Conservation (phyloP, 2,888 invertebrate genomes). For the Pheosia tremula region DNA sequence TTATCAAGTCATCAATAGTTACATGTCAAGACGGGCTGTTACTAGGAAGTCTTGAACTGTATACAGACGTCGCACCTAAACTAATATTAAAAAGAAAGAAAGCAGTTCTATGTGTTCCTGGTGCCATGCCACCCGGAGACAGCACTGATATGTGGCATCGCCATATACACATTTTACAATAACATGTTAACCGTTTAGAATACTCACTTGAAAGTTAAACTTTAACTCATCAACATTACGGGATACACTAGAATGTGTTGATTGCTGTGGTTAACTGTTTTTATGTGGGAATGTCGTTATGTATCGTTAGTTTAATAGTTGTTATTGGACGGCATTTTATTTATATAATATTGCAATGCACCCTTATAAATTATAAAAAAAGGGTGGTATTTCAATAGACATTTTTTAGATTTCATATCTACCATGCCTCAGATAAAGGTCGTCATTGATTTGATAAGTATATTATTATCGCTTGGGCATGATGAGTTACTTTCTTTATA, state of each 20-base stretch:
- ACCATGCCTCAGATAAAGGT: no score
- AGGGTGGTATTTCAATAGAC: no score
- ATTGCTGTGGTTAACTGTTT: background rate
- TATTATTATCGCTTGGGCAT: no score
- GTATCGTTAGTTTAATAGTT: background rate
- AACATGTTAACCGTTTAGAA: background rate
- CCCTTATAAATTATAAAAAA: no score
- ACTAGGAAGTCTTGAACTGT: background rate
- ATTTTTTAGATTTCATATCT: no score
- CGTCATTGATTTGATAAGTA: no score
- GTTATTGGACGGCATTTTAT: no score
- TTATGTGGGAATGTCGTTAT: background rate
- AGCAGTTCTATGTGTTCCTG: slow-evolving; percentile 26
- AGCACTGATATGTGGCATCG: slow-evolving; percentile 39
- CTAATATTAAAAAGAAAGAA: slow-evolving; percentile 9
- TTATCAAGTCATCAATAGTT: no score
- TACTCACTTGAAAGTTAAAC: background rate
- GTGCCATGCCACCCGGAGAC: slow-evolving; percentile 27
- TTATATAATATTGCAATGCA: no score
- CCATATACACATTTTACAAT: slow-evolving; percentile 17
- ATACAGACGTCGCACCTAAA: background rate
- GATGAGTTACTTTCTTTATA: no score
- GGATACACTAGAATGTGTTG: background rate
- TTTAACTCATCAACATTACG: background rate
- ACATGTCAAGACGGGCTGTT: background rate